Evolutionary conservation across 2,888 invertebrate species (phyloP), one percentile per base, ranked within the genome.

Genomic region (Listrodromus nycthemerus): DNA sequence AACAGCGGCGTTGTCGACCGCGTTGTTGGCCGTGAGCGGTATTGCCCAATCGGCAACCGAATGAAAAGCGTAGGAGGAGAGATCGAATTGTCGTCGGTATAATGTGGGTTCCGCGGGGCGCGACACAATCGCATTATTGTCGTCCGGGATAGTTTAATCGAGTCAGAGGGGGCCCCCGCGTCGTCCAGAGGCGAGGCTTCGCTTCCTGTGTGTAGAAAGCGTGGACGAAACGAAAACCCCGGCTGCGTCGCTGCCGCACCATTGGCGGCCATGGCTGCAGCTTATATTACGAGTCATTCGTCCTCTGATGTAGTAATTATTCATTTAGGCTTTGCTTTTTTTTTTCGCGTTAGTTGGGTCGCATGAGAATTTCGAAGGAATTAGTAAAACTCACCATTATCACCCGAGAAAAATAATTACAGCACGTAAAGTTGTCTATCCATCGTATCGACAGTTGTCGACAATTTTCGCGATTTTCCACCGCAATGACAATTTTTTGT

Each of bases 191-290:
- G 81, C 76, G 83, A 80, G 80, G 80, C 81, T 77, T 73, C 81
- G 86, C 82, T 85, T 87, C 86, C 87, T 85, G 88, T 86, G 86
- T 85, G 86, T 89, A 90, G 89, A 90, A 89, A 90, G 89, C 90
- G 90, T 89, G 85, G 85, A 86, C 37, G 21, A 41, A 63, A 30
- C 86, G 67, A 55, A 76, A 67, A 45, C 13, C 41, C 41, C 16
- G 27, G 19, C 41, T 27, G 70, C 30, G n/a, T n/a, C 27, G 61
- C 27, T 61, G 1, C 61, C 30, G 61, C 61, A 16, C 30, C 30
- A 30, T 10, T 55, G 76, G n/a, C 41, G 66, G 50, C 21, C 37
- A 52, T 50, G 50, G 21, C 30, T 63, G 50, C 48, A 8, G n/a
- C 24, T 19, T 6, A 48, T 4, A 67, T 27, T 48, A 67, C 67